phyloP scores from a whole-genome alignment of 2,888 invertebrate species.

The Baronia brevicornis region DNA sequence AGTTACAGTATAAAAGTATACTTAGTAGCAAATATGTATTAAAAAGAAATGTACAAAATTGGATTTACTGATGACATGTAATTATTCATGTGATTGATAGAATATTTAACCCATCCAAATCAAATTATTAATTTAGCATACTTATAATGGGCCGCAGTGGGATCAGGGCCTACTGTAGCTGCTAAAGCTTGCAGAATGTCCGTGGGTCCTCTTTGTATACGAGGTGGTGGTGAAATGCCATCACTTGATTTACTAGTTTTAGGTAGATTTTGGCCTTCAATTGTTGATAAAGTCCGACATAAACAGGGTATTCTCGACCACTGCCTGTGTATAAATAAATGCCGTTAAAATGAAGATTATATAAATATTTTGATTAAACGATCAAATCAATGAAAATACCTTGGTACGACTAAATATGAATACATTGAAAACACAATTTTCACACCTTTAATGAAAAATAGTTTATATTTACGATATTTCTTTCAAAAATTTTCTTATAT shows the following conservation, averaged over 20 bases:
- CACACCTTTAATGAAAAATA: neutral
- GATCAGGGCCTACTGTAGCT: conserved; percentile 85
- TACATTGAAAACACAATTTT: conserved; percentile 32
- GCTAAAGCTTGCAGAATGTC: conserved; percentile 89
- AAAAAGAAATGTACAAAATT: too few species aligned
- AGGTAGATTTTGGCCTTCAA: conserved; percentile 59
- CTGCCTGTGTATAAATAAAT: conserved; percentile 35
- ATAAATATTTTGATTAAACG: conserved; percentile 1
- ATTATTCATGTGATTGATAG: neutral
- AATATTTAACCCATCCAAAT: conserved; percentile 2
- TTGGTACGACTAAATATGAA: conserved; percentile 37
- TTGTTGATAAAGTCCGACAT: conserved; percentile 45
- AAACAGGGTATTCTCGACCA: conserved; percentile 49
- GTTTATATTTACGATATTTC: neutral
- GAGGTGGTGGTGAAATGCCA: conserved; percentile 76
- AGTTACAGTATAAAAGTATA: too few species aligned
- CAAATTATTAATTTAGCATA: conserved; percentile 28
- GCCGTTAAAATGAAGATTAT: conserved; percentile 5
- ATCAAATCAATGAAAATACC: conserved; percentile 24
- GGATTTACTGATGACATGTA: too few species aligned
- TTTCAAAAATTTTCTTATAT: neutral
- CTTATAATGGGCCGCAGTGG: conserved; percentile 91
- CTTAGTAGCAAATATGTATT: too few species aligned
- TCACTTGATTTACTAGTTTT: conserved; percentile 44
- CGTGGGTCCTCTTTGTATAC: conserved; percentile 85